Evolutionary conservation across 1,140 invertebrate genomes (phyloP), one percentile per base, ranked within the genome.

Genomic region (Drosophila lowei): DNA sequence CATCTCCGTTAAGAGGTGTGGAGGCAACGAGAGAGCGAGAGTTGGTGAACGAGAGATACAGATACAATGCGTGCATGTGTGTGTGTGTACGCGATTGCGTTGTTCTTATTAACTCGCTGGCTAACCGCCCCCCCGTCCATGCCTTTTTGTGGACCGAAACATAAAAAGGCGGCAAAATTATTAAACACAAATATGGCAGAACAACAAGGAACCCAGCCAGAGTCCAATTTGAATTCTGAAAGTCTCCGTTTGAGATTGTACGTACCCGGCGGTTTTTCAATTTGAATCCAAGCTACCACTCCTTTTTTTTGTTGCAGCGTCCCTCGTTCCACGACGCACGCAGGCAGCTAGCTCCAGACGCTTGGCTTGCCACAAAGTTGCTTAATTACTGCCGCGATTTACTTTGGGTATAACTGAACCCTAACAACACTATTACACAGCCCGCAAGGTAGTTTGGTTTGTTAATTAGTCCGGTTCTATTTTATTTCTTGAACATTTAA

Each of bases 141-240:
- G 64, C 52, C 67, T 84, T 83, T 83, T 68, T 49, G 58, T 56
- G 57, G 68, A 60, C 77, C 60, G 79, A 49, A 42, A 53, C 61
- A 84, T 59, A 83, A 79, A 83, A 84, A 83, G 80, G 80, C 79
- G 79, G 79, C 80, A 81, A 81, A 81, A 83, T 59, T 73, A 72
- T 70, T 47, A 70, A 65, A 46, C 59, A 62, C 8, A 65, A 74
- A 74, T 66, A 48, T 73, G 68, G 52, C 56, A 76, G 47, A 50
- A 64, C 43, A 56, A 56, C 25, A 56, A 25, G 43, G 4, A 34
- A 9, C 5, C 15, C 34, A 58, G 48, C 50, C 60, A 43, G 4
- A 38, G 4, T 38, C n/a, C 42, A 58, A 50, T 58, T 64, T 63
- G 50, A 46, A 57, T 44, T 21, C 41, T 30, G 28, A 42, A 52